These are phyloP conservation scores for Lates calcarifer DNA, from an alignment of 2,113 vertebrate species.

Conservation along the genomic window DNA sequence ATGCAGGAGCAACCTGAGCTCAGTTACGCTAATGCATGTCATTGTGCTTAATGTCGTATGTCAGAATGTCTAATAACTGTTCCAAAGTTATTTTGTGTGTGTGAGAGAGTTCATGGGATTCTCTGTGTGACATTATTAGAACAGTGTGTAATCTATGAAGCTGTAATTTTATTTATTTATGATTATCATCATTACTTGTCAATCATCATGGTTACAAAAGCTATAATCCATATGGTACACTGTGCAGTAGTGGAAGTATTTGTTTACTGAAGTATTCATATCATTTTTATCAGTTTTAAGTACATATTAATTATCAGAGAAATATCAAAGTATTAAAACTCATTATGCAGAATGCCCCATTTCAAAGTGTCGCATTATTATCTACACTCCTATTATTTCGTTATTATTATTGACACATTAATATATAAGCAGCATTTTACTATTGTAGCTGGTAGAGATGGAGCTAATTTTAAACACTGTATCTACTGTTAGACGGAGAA, in stretches of 20 bases:
- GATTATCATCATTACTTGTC: background rate
- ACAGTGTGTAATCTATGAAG: background rate
- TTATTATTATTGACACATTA: background rate
- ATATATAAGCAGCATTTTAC: background rate
- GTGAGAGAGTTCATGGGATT: conserved; percentile 31
- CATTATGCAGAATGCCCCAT: background rate
- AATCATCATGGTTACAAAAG: background rate
- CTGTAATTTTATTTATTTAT: background rate
- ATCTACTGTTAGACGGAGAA: no score
- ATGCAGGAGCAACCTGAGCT: conserved; percentile 82
- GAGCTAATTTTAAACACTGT: no score
- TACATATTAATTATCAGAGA: no score
- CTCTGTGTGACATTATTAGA: conserved; percentile 50
- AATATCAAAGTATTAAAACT: background rate
- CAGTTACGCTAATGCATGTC: conserved; percentile 74
- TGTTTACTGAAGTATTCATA: background rate
- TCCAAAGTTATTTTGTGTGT: conserved; percentile 52
- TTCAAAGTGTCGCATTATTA: background rate
- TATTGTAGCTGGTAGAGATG: no score
- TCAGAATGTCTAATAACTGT: conserved; percentile 81
- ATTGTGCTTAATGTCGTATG: conserved; percentile 75
- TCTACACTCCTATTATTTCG: background rate
- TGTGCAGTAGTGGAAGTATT: background rate
- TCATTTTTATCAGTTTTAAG: no score
- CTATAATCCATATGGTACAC: background rate